Conservation (phyloP, 2,888 invertebrate species). For the Celastrina argiolus region DNA sequence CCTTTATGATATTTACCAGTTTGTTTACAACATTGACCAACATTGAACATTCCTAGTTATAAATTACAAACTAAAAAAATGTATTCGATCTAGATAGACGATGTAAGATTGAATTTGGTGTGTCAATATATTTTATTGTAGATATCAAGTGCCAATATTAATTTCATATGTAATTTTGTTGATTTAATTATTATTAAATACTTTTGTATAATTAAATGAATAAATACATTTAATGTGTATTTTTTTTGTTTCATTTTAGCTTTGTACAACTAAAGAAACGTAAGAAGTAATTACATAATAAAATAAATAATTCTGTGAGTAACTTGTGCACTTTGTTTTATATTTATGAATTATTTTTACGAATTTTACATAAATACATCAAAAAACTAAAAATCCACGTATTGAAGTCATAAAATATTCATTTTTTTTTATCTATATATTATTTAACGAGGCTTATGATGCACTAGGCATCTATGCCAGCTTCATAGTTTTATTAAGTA, state of each 20-base stretch:
- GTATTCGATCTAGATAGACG: neutral
- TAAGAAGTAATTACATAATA: neutral
- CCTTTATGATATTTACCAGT: neutral
- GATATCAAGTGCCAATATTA: conserved; percentile 44
- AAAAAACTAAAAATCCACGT: too few species aligned
- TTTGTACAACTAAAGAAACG: neutral
- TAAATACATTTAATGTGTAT: conserved; percentile 33
- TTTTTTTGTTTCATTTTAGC: conserved; percentile 1
- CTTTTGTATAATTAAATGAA: conserved; percentile 49
- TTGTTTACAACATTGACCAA: neutral
- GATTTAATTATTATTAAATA: conserved; percentile 42
- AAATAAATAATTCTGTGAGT: too few species aligned
- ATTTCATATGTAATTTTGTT: conserved; percentile 37
- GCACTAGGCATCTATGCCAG: too few species aligned
- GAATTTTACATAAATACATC: too few species aligned
- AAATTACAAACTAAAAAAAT: neutral
- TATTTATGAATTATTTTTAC: too few species aligned
- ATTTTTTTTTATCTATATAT: too few species aligned
- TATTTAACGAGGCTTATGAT: too few species aligned
- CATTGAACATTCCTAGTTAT: neutral
- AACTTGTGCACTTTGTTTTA: too few species aligned
- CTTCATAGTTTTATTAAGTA: too few species aligned
- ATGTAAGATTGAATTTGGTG: conserved; percentile 2
- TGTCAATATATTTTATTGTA: conserved; percentile 30
- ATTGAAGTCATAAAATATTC: too few species aligned